Evolutionary conservation across 92 coral and sea anemone genomes (phyloP).

Genomic region (Zoanthus gigantus): DNA sequence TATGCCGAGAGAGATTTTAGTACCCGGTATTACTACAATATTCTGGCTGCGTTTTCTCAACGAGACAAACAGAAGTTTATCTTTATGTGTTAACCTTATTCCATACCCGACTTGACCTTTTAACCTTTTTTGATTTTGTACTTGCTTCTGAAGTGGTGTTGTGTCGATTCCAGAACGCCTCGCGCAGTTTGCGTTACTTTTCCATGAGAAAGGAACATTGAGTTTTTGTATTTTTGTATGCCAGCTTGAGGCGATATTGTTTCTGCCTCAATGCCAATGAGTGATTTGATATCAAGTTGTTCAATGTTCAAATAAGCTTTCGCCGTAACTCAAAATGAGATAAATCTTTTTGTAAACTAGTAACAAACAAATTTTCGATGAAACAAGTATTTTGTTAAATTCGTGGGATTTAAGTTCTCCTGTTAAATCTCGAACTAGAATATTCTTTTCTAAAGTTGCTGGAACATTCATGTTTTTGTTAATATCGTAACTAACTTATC

Average conservation of each 20-base stretch:
- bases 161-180: conserved; percentile 4
- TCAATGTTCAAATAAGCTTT: neutral
- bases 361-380: neutral
- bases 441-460: conserved; percentile 1
- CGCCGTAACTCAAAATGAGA: neutral
- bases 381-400: too few species aligned
- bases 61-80: conserved; percentile 45
- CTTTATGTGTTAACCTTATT: conserved; percentile 24
- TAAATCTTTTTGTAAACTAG: neutral
- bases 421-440: too few species aligned
- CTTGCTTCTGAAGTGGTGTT: conserved; percentile 22
- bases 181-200: conserved; percentile 34
- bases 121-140: conserved; percentile 30
- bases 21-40: conserved; percentile 20
- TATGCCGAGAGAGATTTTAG: conserved; percentile 33
- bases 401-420: too few species aligned
- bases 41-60: conserved; percentile 4
- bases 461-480: conserved; percentile 3
- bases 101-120: conserved; percentile 38
- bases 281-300: conserved; percentile 9
- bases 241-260: conserved; percentile 27
- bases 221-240: neutral
- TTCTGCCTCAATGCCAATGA: neutral
- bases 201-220: neutral
- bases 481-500: neutral